Evolutionary conservation across 2,113 vertebrate species (phyloP).

Genomic region (Romanogobio albipinnatus): DNA sequence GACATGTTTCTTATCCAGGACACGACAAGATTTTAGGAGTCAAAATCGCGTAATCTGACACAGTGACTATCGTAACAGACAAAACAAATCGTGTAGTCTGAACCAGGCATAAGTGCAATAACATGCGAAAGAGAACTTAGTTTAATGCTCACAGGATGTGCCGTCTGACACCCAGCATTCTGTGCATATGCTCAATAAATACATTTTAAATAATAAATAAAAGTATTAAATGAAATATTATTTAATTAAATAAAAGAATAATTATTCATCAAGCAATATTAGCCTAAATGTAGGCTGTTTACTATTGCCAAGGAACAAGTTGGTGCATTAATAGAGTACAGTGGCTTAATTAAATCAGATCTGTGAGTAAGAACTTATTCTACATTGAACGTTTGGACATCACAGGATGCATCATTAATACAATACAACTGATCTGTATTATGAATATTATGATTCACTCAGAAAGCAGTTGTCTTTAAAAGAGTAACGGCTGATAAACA

Average conservation of each 20-base stretch:
- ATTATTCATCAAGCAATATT: not conserved
- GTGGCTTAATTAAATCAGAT: not conserved
- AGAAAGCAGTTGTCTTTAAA: not conserved
- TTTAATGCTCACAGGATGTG: no score
- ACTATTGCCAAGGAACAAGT: not conserved
- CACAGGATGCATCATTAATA: not conserved
- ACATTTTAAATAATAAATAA: not conserved
- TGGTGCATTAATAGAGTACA: not conserved
- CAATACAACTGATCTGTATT: not conserved
- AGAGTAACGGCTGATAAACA: not conserved
- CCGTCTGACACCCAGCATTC: no score
- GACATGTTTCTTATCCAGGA: no score
- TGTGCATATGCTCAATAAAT: not conserved
- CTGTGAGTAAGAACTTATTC: not conserved
- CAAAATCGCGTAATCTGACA: no score
- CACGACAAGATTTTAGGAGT: no score
- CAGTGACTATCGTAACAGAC: no score
- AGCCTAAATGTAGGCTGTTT: not conserved
- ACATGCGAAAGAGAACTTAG: no score
- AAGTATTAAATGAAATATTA: no score
- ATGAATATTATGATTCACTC: not conserved
- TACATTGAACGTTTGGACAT: not conserved
- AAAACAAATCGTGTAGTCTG: no score
- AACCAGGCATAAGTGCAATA: no score
- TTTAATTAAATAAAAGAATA: not conserved